These are phyloP conservation scores for Neria commutata DNA, from an alignment of 2,888 invertebrate genomes.

Conservation along the genomic window DNA sequence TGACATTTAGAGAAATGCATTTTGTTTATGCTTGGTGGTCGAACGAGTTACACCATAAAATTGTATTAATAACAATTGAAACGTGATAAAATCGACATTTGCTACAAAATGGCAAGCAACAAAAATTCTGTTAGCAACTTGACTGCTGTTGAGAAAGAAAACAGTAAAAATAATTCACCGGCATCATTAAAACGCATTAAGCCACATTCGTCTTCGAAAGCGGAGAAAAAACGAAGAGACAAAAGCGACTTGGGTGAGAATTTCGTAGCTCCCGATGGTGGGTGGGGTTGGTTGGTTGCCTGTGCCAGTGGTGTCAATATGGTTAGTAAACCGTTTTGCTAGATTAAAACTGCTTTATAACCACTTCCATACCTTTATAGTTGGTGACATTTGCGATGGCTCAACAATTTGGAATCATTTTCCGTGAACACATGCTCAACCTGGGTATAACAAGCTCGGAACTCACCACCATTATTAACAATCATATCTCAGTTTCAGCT, in stretches of 20 bases:
- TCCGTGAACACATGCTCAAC: conserved; percentile 67
- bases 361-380: too few relatives aligned
- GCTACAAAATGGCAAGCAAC: neutral
- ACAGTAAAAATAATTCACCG: conserved; percentile 3
- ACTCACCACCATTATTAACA: conserved; percentile 74
- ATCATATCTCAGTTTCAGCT: conserved; percentile 73
- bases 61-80: too few relatives aligned
- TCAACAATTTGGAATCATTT: conserved; percentile 76
- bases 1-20: too few relatives aligned
- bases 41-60: too few relatives aligned
- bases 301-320: conserved; percentile 75
- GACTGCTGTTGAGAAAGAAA: neutral
- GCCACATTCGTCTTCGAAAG: too few relatives aligned
- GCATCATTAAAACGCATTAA: conserved; percentile 28
- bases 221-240: conserved; percentile 54
- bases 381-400: conserved; percentile 70
- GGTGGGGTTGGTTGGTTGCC: conserved; percentile 76
- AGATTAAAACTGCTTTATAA: too few relatives aligned
- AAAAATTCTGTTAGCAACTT: neutral
- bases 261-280: conserved; percentile 76
- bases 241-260: conserved; percentile 63
- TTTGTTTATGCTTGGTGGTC: too few relatives aligned
- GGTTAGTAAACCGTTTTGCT: conserved; percentile 65
- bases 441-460: conserved; percentile 70
- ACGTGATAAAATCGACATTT: too few relatives aligned